Conservation (phyloP, 1,140 invertebrate species). For the Aradophagus sp. region DNA sequence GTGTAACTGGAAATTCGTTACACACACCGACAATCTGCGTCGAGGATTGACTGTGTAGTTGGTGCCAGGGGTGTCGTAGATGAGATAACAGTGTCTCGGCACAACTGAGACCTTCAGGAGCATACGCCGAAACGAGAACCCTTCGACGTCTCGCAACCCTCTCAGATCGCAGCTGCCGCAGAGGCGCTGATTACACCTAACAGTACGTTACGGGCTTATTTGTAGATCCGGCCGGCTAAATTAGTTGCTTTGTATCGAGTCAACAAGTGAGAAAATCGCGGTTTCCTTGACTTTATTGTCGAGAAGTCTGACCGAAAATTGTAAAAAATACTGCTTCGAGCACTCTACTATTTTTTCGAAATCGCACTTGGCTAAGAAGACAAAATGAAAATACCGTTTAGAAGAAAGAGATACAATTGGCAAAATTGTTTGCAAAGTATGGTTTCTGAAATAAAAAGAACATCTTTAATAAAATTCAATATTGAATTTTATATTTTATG, state of each 20-base stretch:
- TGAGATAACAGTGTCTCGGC: slow-evolving; percentile 58
- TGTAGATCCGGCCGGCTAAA: slow-evolving; percentile 27
- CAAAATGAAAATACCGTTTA: no score
- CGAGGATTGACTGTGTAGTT: slow-evolving; percentile 23
- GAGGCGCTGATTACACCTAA: slow-evolving; percentile 59
- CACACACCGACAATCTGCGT: slow-evolving; percentile 20
- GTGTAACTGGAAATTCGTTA: slow-evolving; percentile 23
- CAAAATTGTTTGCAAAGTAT: no score
- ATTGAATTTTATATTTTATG: no score
- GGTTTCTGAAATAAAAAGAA: no score
- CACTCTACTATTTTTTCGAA: no score
- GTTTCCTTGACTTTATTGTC: slow-evolving; percentile 15
- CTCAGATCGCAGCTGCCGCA: slow-evolving; percentile 55
- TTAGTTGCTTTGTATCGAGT: slow-evolving; percentile 37
- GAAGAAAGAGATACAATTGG: no score
- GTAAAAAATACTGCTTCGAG: no score
- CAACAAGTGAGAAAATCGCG: slow-evolving; percentile 27
- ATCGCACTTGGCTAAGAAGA: no score
- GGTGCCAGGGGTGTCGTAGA: slow-evolving; percentile 57
- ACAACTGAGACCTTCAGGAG: slow-evolving; percentile 50
- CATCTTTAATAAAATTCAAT: no score
- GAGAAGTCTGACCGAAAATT: no score
- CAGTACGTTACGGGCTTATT: slow-evolving; percentile 49
- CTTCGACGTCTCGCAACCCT: slow-evolving; percentile 56
- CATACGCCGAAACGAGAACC: slow-evolving; percentile 33